These are phyloP conservation scores for Alexandromys fortis DNA, from an alignment of 2,113 vertebrate genomes.

Conservation along the genomic window DNA sequence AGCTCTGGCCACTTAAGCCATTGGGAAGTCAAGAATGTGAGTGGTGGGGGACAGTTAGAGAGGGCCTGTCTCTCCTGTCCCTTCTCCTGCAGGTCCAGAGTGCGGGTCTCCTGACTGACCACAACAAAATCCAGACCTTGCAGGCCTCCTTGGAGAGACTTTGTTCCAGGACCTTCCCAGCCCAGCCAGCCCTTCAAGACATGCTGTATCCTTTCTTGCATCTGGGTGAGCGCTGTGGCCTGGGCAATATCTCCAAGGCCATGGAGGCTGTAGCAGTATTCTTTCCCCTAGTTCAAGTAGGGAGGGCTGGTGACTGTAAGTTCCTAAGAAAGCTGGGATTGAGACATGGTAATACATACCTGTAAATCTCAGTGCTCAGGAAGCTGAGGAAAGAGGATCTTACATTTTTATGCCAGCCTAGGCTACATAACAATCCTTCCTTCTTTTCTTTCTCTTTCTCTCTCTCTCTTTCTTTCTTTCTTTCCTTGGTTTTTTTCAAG, in stretches of 20 bases:
- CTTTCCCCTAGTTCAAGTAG: background rate
- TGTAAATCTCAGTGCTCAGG: background rate
- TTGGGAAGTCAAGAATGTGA: background rate
- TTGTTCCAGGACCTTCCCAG: background rate
- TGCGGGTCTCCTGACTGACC: conserved; percentile 72
- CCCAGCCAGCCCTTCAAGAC: conserved; percentile 56
- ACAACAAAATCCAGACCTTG: conserved; percentile 60
- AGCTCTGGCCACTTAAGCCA: background rate
- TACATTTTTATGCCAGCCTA: background rate
- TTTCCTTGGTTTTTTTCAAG: too few species aligned
- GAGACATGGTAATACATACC: background rate
- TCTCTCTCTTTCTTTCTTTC: too few species aligned
- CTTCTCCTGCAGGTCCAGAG: conserved; percentile 82
- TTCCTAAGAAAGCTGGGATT: conserved; percentile 19
- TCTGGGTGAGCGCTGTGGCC: background rate
- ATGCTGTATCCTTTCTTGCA: conserved; percentile 87
- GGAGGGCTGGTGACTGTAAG: background rate
- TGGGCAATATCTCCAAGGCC: background rate
- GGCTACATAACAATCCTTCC: background rate
- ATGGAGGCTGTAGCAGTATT: background rate
- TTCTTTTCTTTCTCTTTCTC: too few species aligned
- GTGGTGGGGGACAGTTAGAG: background rate
- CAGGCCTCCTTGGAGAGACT: conserved; percentile 81
- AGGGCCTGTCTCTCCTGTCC: background rate
- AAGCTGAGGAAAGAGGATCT: background rate